A percentile compares a stretch with the other conserved stretches of the same genome.
phyloP scores from a whole-genome alignment of 2,888 invertebrate genomes.

The Hemicrepidius hirtus region DNA sequence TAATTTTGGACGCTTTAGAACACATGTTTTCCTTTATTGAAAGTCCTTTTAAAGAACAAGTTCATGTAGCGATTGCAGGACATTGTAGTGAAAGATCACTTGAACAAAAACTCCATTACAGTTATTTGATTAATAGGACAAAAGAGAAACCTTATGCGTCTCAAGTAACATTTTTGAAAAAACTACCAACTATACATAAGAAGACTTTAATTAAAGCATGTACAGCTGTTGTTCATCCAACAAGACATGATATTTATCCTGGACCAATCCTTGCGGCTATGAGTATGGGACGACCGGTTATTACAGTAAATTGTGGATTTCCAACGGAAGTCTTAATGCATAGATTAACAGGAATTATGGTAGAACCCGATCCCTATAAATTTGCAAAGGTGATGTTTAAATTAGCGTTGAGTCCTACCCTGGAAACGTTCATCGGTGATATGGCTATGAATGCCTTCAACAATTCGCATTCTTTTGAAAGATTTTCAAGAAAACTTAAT shows the following conservation, averaged over 20 bases:
- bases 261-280: constrained; percentile 66
- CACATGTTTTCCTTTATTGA: constrained; percentile 62
- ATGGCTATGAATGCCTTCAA: constrained; percentile 66
- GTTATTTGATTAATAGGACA: constrained; percentile 62
- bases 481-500: constrained; percentile 61
- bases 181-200: constrained; percentile 65
- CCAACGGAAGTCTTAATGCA: constrained; percentile 63
- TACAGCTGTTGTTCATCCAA: constrained; percentile 64
- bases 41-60: constrained; percentile 60
- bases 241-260: constrained; percentile 65
- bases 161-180: constrained; percentile 66
- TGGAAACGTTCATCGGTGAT: constrained; percentile 66
- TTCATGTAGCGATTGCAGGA: constrained; percentile 67
- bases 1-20: constrained; percentile 67
- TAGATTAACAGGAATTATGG: constrained; percentile 65
- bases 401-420: constrained; percentile 64
- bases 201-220: constrained; percentile 66
- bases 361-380: constrained; percentile 64
- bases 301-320: constrained; percentile 66
- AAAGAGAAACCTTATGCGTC: constrained; percentile 64
- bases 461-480: constrained; percentile 63
- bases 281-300: constrained; percentile 65
- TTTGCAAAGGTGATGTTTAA: constrained; percentile 67
- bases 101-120: constrained; percentile 64
- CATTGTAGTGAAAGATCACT: constrained; percentile 59